Base-by-base conservation (phyloP, 2,113 vertebrate genomes). In the Limnothrissa miodon region DNA sequence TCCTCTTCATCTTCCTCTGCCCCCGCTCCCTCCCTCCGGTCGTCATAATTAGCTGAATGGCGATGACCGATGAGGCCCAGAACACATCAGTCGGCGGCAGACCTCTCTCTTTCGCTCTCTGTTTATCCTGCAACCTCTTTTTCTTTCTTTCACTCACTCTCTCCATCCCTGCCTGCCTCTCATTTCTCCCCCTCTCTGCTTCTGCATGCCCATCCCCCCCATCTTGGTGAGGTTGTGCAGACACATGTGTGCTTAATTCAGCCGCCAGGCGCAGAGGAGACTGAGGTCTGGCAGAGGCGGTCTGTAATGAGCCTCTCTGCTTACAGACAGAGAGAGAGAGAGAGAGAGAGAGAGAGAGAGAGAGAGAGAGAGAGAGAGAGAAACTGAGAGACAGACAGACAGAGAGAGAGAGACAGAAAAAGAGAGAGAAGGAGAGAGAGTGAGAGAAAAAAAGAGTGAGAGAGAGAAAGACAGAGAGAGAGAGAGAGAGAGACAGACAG, bases 201-300 rank as follows among this genome's bases (percentile, higher is more conserved):
- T 56, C 70, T 79, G 51, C 29, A 25, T 44, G 45, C 29, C 62
- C 25, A 10, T 29, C 74, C 82, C 51, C 25, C 66, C 81, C 79
- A 46, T 78, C 39, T 39, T 5, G 11, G 29, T 74, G 66, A 74
- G 29, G 66, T 36, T 74, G 66, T 80, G 53, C 83, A 13, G 46
- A 83, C 90, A 93, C 92, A 93, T 92, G 91, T 92, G 89, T 87
- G 86, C 86, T 87, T 92, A 89, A 92, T 91, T 90, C 89, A 82
- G 91, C 83, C 85, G 56, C 84, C 89, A 91, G 91, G 91, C 90
- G 89, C 83, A 86, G 89, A 87, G 93, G 93, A 94, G 93, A 90
- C 92, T 93, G 93, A 94, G 92, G 93, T 94, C 93, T 94, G 93
- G 92, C 92, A 93, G 85, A 88, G 90, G 79, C 82, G 42, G 78